phyloP scores from a whole-genome alignment of 2,113 vertebrate species.

The Marcusenius ussheri region DNA sequence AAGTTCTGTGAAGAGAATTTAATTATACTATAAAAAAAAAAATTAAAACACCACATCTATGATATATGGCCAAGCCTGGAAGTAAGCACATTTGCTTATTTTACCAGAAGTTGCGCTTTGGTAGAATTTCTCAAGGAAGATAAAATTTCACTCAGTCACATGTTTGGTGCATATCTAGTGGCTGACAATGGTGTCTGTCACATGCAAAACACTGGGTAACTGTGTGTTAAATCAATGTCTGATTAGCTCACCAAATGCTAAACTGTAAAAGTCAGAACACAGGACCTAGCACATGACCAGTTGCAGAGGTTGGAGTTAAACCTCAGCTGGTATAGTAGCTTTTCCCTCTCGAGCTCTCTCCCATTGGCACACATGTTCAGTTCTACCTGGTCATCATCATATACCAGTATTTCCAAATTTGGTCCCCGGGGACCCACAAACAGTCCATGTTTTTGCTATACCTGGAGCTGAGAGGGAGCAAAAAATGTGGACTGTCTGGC shows the following conservation, averaged over 20 bases:
- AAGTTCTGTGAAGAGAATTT: background rate
- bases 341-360: background rate
- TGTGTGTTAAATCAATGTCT: background rate
- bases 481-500: too few relatives aligned
- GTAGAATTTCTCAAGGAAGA: background rate
- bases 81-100: background rate
- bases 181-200: background rate
- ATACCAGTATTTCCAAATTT: background rate
- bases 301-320: background rate
- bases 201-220: background rate
- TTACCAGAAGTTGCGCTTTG: background rate
- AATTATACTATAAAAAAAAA: background rate
- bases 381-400: background rate
- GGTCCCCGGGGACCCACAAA: background rate
- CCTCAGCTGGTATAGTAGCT: background rate
- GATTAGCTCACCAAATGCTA: background rate
- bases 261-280: background rate
- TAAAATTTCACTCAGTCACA: background rate
- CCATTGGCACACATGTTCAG: background rate
- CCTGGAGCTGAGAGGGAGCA: background rate
- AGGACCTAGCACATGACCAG: background rate
- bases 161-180: background rate
- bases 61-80: background rate
- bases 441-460: background rate
- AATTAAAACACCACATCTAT: too few relatives aligned